phyloP scores from a whole-genome alignment of 2,797 vertebrate genomes.

The Perdix hodgsoniae region DNA sequence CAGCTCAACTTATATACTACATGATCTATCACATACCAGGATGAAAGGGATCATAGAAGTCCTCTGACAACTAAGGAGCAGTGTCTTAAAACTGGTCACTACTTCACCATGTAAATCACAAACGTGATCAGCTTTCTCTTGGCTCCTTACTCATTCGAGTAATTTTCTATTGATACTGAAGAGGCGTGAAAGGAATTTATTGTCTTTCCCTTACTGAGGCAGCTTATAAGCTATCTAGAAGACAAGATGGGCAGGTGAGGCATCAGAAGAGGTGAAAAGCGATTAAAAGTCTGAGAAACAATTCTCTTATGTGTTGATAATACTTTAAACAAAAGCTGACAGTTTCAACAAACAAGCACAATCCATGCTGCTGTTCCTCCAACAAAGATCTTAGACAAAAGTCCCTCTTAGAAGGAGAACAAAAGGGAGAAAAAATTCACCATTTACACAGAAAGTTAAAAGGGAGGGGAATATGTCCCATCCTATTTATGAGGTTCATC shows the following conservation, averaged over 20 bases:
- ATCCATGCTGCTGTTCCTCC: not conserved
- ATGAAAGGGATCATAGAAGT: not conserved
- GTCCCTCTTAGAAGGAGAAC: not conserved
- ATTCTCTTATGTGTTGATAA: not conserved
- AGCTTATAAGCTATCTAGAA: not conserved
- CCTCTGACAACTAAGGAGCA: not conserved
- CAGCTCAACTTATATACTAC: not conserved
- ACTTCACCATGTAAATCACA: not conserved
- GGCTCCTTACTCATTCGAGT: not conserved
- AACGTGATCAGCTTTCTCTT: not conserved
- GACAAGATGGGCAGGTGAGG: not conserved
- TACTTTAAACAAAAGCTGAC: not conserved
- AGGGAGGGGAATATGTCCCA: not conserved
- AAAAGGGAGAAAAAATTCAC: not conserved
- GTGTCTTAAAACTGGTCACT: not conserved
- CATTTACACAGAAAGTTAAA: not conserved
- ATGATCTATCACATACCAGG: not conserved
- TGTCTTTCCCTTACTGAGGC: not conserved
- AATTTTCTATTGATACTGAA: not conserved
- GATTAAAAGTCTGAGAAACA: not conserved
- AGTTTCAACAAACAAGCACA: not conserved
- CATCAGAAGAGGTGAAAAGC: not conserved
- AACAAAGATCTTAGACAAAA: not conserved
- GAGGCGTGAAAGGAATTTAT: not conserved
- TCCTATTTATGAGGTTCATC: not conserved